Base-by-base conservation (phyloP, 1,140 invertebrate species). In the Penaeus chinensis region DNA sequence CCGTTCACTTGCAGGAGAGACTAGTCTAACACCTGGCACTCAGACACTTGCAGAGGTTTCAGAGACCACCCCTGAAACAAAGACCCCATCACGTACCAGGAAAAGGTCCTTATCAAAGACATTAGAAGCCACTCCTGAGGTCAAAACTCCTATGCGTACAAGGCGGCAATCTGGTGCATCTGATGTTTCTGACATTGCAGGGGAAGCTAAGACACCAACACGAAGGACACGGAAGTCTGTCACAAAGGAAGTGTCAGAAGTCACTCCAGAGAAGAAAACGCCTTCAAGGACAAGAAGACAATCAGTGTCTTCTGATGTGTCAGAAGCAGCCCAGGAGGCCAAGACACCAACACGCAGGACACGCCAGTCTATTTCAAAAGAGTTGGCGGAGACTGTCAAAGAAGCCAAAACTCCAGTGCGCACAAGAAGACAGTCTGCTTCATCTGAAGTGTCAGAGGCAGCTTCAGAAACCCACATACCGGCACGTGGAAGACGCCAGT, bases 261-360 rank as follows among this genome's bases (percentile, higher is more conserved):
- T 71, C 60, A 61, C 37, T 2, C 27, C 82, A 76, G 62, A 84
- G 32, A 19, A 19, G n/a, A 84, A 84, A 32, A 69, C 69, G 5
- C 82, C 69, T 18, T 60, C 42, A 32, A 84, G 66, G 47, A 86
- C 77, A 42, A 42, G 63, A 32, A 86, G 77, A 79, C 84, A 61
- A n/a, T 86, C 78, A 13, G 37, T 24, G 3, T 86, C 84, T 20
- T 77, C 79, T 27, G 76, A 79, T 61, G 77, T 61, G 47, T 54
- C 27, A 66, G 18, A 22, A 54, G 66, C 27, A 74, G 37, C 19
- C 24, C 63, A 32, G 27, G 77, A 37, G 54, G 32, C 8, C n/a
- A 65, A 19, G 54, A 42, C 60, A 77, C 24, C 54, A 27, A 63
- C 54, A 80, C 60, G 19, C 32, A 66, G 18, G 22, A 82, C 62